A percentile compares a stretch with the other conserved stretches of the same genome.
phyloP scores from a whole-genome alignment of 1,140 invertebrate genomes.

The Zaprionus lachaisei region DNA sequence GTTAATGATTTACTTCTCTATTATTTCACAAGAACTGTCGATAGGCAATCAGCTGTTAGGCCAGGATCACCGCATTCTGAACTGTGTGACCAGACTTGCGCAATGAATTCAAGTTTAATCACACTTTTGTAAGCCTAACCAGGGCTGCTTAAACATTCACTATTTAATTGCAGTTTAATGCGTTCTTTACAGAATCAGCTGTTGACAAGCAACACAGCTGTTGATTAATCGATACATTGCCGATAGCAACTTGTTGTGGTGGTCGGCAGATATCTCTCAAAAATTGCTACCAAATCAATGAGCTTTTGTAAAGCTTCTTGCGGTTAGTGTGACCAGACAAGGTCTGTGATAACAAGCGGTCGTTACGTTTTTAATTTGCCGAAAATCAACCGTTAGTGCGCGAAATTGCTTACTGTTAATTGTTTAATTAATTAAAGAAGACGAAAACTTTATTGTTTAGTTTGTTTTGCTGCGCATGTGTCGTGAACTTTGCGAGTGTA shows the following conservation, averaged over 20 bases:
- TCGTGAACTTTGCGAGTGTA: slow-evolving; percentile 3
- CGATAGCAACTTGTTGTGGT: slow-evolving; percentile 6
- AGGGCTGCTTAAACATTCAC: too few relatives aligned
- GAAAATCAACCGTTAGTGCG: slow-evolving; percentile 7
- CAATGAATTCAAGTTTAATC: too few relatives aligned
- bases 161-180: too few relatives aligned
- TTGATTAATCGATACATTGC: neutral
- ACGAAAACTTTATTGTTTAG: neutral
- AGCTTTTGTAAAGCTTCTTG: neutral
- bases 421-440: neutral
- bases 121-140: too few relatives aligned
- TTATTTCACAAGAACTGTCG: neutral
- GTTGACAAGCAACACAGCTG: neutral
- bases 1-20: too few relatives aligned
- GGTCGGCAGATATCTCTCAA: slow-evolving; percentile 8
- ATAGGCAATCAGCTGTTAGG: neutral
- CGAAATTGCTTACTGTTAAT: neutral
- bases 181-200: neutral
- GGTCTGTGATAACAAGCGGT: slow-evolving; percentile 8
- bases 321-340: slow-evolving; percentile 12
- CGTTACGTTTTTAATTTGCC: neutral
- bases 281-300: neutral
- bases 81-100: neutral
- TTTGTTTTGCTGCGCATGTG: neutral
- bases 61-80: neutral